Conservation (phyloP, 2,113 vertebrate genomes). For the Syngnathus typhle region DNA sequence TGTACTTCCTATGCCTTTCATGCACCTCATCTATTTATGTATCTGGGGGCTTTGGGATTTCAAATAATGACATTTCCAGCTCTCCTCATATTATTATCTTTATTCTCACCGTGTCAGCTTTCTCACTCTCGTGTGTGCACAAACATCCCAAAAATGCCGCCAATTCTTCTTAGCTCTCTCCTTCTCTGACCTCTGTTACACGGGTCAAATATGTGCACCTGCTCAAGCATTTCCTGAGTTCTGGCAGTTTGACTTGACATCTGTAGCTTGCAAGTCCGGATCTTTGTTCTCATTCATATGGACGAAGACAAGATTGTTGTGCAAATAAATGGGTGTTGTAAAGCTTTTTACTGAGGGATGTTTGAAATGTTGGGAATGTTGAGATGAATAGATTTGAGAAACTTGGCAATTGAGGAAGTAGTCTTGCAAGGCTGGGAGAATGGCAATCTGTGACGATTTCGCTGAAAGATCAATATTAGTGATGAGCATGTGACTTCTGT, state of each 20-base stretch:
- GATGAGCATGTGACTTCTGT: conserved; percentile 1
- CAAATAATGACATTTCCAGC: not conserved
- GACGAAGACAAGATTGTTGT: conserved; percentile 10
- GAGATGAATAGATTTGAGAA: conserved; percentile 11
- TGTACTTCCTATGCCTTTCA: not conserved
- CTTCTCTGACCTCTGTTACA: not conserved
- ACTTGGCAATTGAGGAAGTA: conserved; percentile 6
- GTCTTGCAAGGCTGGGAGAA: not conserved
- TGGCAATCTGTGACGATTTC: conserved; percentile 14
- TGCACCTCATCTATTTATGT: not conserved
- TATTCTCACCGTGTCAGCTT: not conserved
- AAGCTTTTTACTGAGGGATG: conserved; percentile 20
- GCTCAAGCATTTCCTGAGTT: conserved; percentile 3
- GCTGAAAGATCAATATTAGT: not conserved
- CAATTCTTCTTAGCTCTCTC: not conserved
- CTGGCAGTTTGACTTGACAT: conserved; percentile 10
- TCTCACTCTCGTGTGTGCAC: not conserved
- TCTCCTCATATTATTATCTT: not conserved
- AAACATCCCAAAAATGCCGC: not conserved
- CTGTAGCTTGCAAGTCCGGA: conserved; percentile 9
- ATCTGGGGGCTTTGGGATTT: not conserved
- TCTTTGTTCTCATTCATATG: conserved; percentile 31
- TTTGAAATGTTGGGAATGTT: conserved; percentile 8
- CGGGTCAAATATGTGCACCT: conserved; percentile 10
- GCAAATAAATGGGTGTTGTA: conserved; percentile 19